Base-by-base conservation (phyloP, 2,888 invertebrate genomes). In the Trissoscelio sp. region DNA sequence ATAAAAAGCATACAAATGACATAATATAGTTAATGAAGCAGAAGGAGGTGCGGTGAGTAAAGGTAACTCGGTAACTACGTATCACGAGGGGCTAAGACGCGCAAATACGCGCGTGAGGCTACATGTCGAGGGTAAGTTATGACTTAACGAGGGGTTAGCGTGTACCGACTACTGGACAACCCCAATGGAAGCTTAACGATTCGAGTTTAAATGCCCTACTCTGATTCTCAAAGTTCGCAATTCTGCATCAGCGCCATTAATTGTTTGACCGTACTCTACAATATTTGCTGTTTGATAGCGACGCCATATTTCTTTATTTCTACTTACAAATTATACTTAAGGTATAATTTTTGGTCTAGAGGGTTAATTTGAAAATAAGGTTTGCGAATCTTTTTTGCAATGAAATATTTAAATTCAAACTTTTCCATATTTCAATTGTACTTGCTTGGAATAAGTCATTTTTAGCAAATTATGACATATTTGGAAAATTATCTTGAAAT, bases 71-170 rank as follows among this genome's bases (percentile, higher is more conserved):
- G n/a, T 31, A 28, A 5, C 53, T 34, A 77, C 69, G 46, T 62
- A 77, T 77, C 77, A 55, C 53, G 69, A 67, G 73, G 77, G 78
- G 34, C 42, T 57, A 64, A 79, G 67, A 74, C 79, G 72, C 66
- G 72, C 66, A 77, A 77, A 72, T 75, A 77, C 67, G 74, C 79
- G 79, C 72, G 83, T 80, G 82, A 72, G 82, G 72, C 75, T 70
- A 77, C 66, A 83, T 44, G 83, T 81, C 79, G 87, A 88, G 88
- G 87, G 88, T 90, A 89, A 91, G 89, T 91, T 91, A 91, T 90
- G 90, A 89, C 90, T 91, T 91, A 91, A 91, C 91, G 91, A 91
- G 91, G 88, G 88, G 88, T 90, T 91, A 86, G 91, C 91, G 91
- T 91, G 91, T 87, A 88, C 85, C 75, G 64, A 66, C 84, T 84